Evolutionary conservation across 2,888 invertebrate genomes (phyloP), one percentile per base, ranked within the genome.

Genomic region (Phengaris arion): DNA sequence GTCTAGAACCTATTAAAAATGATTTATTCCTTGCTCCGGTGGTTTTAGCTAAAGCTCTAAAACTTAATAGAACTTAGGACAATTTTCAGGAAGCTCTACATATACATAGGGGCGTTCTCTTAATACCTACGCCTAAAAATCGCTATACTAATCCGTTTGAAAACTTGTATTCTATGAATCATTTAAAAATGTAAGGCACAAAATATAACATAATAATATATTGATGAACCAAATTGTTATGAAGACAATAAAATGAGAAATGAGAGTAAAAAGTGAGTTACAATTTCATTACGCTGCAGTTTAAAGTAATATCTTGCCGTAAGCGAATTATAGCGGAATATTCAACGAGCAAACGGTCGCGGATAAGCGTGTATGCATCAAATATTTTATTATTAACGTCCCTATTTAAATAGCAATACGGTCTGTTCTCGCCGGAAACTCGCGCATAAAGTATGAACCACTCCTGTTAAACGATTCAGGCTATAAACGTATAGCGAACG

Each of bases 291-390:
- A 81, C 80, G 79, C 76, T 81, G 81, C 82, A 83, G 84, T 84
- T 85, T 83, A 83, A 84, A 84, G 81, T 83, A 85, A 85, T 81
- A 80, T 83, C 81, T 81, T 81, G 80, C 82, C 79, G 83, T 84
- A 83, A 85, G 85, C 85, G 85, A 85, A 86, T 87, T 86, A 86
- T 85, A 84, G 85, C 83, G 86, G 86, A 86, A 88, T 88, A 85
- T 87, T 87, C 86, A 85, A 87, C 83, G 82, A 83, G 81, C 81
- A 82, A 83, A 84, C 82, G 83, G 81, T 81, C 82, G 82, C 77
- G 84, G 82, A 84, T 86, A 85, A 85, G 81, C 84, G 83, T 81
- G 83, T 84, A 82, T 84, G 83, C 85, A 85, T 85, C 83, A 85
- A 84, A 83, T 84, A 84, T 84, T 84, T 82, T 84, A 83, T 84